Base-by-base conservation (phyloP, 2,888 invertebrate species). In the Pimpla rufipes region DNA sequence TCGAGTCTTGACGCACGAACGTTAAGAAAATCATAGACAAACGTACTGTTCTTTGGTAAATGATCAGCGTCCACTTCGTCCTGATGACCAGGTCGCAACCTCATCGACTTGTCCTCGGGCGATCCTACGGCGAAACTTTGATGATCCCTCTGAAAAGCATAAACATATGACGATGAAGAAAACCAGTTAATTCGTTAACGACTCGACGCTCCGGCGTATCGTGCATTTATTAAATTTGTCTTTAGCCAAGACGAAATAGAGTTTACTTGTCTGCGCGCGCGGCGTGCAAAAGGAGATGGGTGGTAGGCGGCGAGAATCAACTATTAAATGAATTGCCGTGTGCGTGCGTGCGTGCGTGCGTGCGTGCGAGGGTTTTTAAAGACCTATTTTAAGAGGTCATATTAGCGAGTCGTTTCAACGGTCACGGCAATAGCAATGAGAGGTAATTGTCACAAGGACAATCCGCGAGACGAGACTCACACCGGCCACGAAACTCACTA, bases 11-110 rank as follows among this genome's bases (percentile, higher is more conserved):
- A 29, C 5, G 29, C 3, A 29, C 29, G 29, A 29, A 29, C n/a
- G 5, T 29, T 50, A n/a, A 7, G n/a, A 16, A 29, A 59, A 35
- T 8, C 7, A 16, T 40, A 35, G 8, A 35, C 0, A n/a, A 37
- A 29, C 89, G 85, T 77, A 91, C 91, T 88, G 79, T 88, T 91
- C 85, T 88, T 89, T 86, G 89, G 88, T 86, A 86, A 86, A 52
- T 85, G 87, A 64, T 84, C 79, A 66, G 76, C 76, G 66, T 83
- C 62, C 62, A 81, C 80, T 52, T 79, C 74, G 57, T 83, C 57
- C 57, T 81, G 87, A 35, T 81, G 74, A 77, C 42, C 64, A 70
- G 74, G 77, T 76, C 75, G 83, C 37, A 78, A 35, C 81, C 84
- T 85, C 62, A 74, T 82, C 40, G 78, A 55, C 6, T 81, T 81